Evolutionary conservation across 2,888 invertebrate genomes (phyloP).

Genomic region (Boloria selene): DNA sequence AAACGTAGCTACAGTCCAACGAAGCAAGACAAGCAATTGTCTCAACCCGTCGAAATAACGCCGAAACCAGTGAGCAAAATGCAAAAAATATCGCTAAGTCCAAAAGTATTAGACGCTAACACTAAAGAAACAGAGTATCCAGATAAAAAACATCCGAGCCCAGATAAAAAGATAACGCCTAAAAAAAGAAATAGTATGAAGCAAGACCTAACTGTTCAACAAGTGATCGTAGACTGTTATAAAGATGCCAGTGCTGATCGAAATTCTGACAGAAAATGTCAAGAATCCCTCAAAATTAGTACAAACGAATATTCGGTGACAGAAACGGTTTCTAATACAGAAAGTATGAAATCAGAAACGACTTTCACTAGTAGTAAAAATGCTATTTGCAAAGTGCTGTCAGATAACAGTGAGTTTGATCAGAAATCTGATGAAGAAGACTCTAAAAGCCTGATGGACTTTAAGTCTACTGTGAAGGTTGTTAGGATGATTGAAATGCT

Average conservation of each 20-base stretch:
- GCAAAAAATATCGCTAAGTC: slow-evolving; percentile 55
- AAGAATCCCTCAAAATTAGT: slow-evolving; percentile 19
- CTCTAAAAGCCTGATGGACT: slow-evolving; percentile 44
- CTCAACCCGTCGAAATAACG: slow-evolving; percentile 50
- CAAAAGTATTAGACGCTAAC: slow-evolving; percentile 25
- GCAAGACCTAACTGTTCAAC: slow-evolving; percentile 51
- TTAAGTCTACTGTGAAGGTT: slow-evolving; percentile 55
- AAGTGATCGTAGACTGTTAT: slow-evolving; percentile 51
- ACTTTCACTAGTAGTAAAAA: slow-evolving; percentile 27
- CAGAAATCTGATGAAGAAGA: slow-evolving; percentile 23
- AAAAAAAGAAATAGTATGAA: slow-evolving; percentile 38
- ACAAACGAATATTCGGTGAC: slow-evolving; percentile 23
- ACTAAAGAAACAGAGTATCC: neutral
- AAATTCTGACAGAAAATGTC: neutral
- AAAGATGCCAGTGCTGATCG: slow-evolving; percentile 11
- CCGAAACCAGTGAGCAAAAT: slow-evolving; percentile 64
- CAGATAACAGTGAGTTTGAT: slow-evolving; percentile 48
- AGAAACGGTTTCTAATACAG: slow-evolving; percentile 29
- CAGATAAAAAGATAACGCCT: slow-evolving; percentile 31
- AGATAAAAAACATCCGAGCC: slow-evolving; percentile 32
- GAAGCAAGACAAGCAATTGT: slow-evolving; percentile 36
- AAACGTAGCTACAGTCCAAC: slow-evolving; percentile 59
- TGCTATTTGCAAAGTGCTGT: slow-evolving; percentile 28
- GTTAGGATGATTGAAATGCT: slow-evolving; percentile 63
- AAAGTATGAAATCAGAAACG: slow-evolving; percentile 41